Base-by-base conservation (phyloP, 2,113 vertebrate species). In the Psittacula cyanocephala region DNA sequence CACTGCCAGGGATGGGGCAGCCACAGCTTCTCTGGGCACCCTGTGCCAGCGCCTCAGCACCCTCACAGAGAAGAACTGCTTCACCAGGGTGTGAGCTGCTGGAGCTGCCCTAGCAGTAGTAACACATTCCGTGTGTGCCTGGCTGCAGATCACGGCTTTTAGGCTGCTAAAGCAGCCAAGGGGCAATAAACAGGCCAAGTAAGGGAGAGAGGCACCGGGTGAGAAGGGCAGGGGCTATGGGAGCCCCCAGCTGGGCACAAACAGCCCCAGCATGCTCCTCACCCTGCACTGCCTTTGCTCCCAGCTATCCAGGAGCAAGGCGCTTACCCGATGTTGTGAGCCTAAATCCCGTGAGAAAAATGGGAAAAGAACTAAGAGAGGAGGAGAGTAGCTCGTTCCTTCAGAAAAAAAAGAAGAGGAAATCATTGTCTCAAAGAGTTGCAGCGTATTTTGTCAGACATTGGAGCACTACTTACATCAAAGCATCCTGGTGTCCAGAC, bases 91-190 rank as follows among this genome's bases (percentile, higher is more conserved):
- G 57, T 7, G 20, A n/a, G 33, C 13, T 35, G 57, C 33, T 59
- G 33, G 57, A n/a, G 20, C 33, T 59, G 33, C 20, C 33, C 57
- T n/a, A 23, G 33, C 57, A 59, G 57, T 7, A 59, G 33, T 35
- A 59, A 7, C 57, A 59, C 3, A 4, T 59, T 35, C 57, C 14
- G 6, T 24, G 2, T 3, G 14, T 2, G 69, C 35, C 43, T 22
- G 72, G 68, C n/a, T 27, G 7, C 4, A 5, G 46, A 9, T 43
- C 29, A 3, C 0, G 1, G 59, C 39, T 50, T 50, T 19, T 1
- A 4, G 55, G 63, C 22, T 41, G 53, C 53, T 22, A 4, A 31
- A 23, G 35, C 2, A 69, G 59, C 29, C 35, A 8, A 35, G 13
- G 13, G 17, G 25, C 9, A 3, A 33, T 17, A 52, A 33, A 2